Evolutionary conservation across 1,140 invertebrate species (phyloP), one percentile per base, ranked within the genome.

Genomic region (Drosophila kohkoa): DNA sequence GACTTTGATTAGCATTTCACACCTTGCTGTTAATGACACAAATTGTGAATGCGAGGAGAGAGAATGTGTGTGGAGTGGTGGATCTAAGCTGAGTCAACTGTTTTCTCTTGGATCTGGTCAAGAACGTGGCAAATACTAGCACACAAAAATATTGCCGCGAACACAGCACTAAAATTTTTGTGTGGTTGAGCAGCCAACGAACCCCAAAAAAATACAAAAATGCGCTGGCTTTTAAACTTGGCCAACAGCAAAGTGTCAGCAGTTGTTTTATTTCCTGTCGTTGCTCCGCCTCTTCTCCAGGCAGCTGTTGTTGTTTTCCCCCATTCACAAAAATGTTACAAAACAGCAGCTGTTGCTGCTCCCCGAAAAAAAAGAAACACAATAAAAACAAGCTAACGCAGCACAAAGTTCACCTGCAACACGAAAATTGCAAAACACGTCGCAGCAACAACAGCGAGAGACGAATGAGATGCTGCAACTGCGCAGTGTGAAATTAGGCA

Each of bases 71-170:
- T 54, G 38, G 5, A 6, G 16, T 16, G 20, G 20, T 67, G 15
- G 15, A 11, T 58, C 20, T 13, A n/a, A 59, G 74, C 73, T 76
- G 69, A 72, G 20, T 76, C 74, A 72, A 66, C 57, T 54, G 55
- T 76, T 72, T 76, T 76, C 69, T 65, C 74, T 65, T 58, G 52
- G 72, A 74, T 58, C 79, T 82, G 68, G 79, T 69, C 82, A 73
- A 76, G 71, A 87, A 76, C 48, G 35, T 49, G 25, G 15, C 49
- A 54, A 58, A 38, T 38, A 38, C 35, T 41, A 41, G 35, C 32
- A 8, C 54, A 75, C 8, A 38, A 38, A 38, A 79, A 64, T 74
- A 38, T 67, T 51, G 49, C 41, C 58, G 46, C 28, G 66, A 75
- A 59, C 66, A 59, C 66, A 82, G 82, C 75, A 30, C 35, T 13